Evolutionary conservation across 23 tunicate genomes (phyloP), one percentile per base, ranked within the genome.

Genomic region (Pegea sp.): DNA sequence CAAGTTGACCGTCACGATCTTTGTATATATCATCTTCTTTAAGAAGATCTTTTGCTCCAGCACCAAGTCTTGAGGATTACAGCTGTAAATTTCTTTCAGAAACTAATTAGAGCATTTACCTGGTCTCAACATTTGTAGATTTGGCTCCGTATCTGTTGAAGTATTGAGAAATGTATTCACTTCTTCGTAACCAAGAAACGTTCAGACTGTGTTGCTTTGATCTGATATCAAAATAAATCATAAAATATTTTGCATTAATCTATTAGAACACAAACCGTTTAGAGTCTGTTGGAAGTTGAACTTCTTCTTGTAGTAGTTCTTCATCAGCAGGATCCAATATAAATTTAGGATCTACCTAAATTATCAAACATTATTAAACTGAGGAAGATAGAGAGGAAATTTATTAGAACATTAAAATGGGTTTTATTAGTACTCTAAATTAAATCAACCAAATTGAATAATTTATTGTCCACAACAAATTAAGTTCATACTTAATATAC

Each of bases 81-180:
- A 19, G 22, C 56, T 0, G 21, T 22, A 19, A 24, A 20, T 52
- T 22, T 0, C 13, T 0, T 24, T 0, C 21, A 22, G 0, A 52
- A n/a, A 16, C 0, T 20, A 38, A 23, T 24, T 51, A 1, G 27
- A 52, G n/a, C 7, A 52, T 23, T 3, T 29, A 72, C 69, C 93
- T 77, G 22, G 99, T 79, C 68, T 91, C 99, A n/a, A 75, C 59
- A 29, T 91, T 91, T 22, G 52, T 67, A 21, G 71, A 42, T 29
- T 75, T 65, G 3, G 63, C 74, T 54, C 99, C 99, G 59, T 91
- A 91, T 53, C 91, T 44, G 33, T 91, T 91, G 61, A 91, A 91
- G 29, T 91, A 93, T 55, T 91, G 99, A 24, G 99, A 91, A 33
- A 91, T 91, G 54, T 91, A 91, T 68, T 91, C 99, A 58, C 95